These are phyloP conservation scores for Trisateles emortualis DNA, from an alignment of 2,888 invertebrate species.

Conservation along the genomic window DNA sequence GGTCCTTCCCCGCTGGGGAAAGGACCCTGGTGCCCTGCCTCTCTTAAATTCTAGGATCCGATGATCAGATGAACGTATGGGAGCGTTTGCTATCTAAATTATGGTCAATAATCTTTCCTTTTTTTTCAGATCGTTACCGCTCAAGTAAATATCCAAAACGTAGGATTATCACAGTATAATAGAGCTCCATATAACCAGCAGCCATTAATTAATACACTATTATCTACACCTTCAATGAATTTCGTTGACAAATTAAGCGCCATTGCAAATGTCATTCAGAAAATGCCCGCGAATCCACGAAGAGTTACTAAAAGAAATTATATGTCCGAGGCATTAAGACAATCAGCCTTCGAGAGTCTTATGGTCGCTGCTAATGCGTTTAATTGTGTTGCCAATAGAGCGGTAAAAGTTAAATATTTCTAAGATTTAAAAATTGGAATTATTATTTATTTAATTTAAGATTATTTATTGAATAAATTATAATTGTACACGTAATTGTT, in stretches of 20 bases:
- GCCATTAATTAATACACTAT: slow-evolving; percentile 12
- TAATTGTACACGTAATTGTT: not conserved
- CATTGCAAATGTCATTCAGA: slow-evolving; percentile 48
- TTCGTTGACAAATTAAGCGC: slow-evolving; percentile 48
- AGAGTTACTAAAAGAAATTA: slow-evolving; percentile 43
- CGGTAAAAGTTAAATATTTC: slow-evolving; percentile 21
- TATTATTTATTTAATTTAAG: not conserved
- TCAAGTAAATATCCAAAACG: slow-evolving; percentile 16
- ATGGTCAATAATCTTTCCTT: not conserved
- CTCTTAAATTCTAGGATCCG: too few relatives aligned
- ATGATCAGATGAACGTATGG: too few relatives aligned
- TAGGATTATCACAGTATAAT: slow-evolving; percentile 18
- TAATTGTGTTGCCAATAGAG: slow-evolving; percentile 27
- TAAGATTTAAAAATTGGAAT: not conserved
- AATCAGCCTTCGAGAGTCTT: slow-evolving; percentile 59
- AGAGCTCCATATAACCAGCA: slow-evolving; percentile 14
- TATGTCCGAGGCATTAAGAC: slow-evolving; percentile 55
- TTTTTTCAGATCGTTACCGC: slow-evolving; percentile 29
- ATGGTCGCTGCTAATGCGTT: slow-evolving; percentile 51
- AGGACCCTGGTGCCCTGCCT: too few relatives aligned
- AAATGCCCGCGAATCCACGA: slow-evolving; percentile 41
- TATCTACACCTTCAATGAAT: slow-evolving; percentile 35
- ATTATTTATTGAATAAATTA: slow-evolving; percentile 12
- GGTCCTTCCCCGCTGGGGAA: too few relatives aligned
- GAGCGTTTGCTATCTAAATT: too few relatives aligned